Base-by-base conservation (phyloP, 2,888 invertebrate species). In the Thumatha senex region DNA sequence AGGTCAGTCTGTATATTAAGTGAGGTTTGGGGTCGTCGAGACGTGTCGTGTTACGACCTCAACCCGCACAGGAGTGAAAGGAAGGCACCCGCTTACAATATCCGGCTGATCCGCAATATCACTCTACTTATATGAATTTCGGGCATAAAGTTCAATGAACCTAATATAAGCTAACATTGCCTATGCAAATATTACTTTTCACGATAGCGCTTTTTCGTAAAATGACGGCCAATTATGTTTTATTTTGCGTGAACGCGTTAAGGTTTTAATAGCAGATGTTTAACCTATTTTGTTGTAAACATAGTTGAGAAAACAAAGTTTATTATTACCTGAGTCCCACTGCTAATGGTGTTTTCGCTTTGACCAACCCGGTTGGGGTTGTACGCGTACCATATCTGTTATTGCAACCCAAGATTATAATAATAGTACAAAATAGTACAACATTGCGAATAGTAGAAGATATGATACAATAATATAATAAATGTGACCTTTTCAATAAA, bases 51-150 rank as follows among this genome's bases (percentile, higher is more conserved):
- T 62, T 51, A 42, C 36, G 52, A 36, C 52, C 31, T 40, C 46
- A 47, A 45, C 39, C 50, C 55, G 30, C 54, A 47, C 51, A 46
- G 54, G 46, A 43, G 53, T 67, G 70, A 69, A 70, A 71, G 68
- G 68, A 57, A 63, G 48, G 36, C 69, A 66, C 69, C 61, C 67
- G 70, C 67, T 72, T 64, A 75, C 74, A 81, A 81, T 82, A 82
- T 82, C 83, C 82, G 79, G 70, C 67, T 76, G 63, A 78, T 75
- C 75, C 77, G 73, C 72, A 77, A 79, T 78, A 80, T 76, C 56
- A 66, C 69, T 61, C 63, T 68, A 24, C 18, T 24, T 24, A 67
- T 73, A 74, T 80, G 74, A 76, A 75, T 82, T 78, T 69, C 71
- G 74, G 67, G 71, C 69, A 78, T 81, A 78, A 82, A 81, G 79